Percentiles rank a stretch among this genome's conserved stretches.
Conservation (phyloP, 2,888 invertebrate genomes). For the Lithophane semibrunnea region DNA sequence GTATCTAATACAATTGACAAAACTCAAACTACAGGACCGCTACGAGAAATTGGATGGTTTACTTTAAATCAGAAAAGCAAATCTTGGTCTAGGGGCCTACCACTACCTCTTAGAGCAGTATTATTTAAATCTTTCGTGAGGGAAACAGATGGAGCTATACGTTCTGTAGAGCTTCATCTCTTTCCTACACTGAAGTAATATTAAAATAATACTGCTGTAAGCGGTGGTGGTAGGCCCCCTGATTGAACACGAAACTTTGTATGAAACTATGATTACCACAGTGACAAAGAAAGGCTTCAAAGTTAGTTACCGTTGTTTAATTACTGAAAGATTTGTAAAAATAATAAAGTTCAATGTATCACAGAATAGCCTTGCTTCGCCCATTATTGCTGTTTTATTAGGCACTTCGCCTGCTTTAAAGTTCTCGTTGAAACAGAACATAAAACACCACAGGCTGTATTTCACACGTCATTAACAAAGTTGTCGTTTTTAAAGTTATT, state of each 20-base stretch:
- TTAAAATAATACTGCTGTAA: too few species aligned
- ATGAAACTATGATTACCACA: not conserved
- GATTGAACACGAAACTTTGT: too few species aligned
- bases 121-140: too few species aligned
- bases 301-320: not conserved
- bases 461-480: constrained; percentile 72
- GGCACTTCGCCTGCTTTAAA: constrained; percentile 47
- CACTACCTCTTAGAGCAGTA: too few species aligned
- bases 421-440: constrained; percentile 56
- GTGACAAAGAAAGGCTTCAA: not conserved
- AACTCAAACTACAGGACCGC: not conserved
- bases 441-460: constrained; percentile 72
- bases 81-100: too few species aligned
- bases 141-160: too few species aligned
- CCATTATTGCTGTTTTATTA: constrained; percentile 53
- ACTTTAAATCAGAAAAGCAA: not conserved
- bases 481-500: constrained; percentile 71
- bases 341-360: constrained; percentile 34
- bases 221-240: too few species aligned
- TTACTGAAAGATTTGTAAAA: constrained; percentile 25
- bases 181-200: too few species aligned
- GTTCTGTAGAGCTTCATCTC: too few species aligned
- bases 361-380: constrained; percentile 40
- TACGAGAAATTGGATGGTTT: not conserved
- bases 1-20: not conserved